Base-by-base conservation (phyloP, 2,888 invertebrate genomes). In the Drosophila gaucha region DNA sequence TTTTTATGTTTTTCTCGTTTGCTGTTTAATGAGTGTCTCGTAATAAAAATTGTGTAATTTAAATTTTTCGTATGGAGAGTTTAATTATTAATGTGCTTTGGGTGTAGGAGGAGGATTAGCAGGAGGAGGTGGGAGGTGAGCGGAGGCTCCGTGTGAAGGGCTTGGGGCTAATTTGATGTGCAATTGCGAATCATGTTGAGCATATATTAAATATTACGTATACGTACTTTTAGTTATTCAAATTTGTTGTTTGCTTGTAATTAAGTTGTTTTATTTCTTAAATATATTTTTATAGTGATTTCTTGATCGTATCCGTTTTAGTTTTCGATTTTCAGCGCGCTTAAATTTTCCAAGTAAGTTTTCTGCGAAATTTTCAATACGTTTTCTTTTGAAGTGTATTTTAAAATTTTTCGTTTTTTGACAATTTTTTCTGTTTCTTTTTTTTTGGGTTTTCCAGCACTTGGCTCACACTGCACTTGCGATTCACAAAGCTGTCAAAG, bases 151-250 rank as follows among this genome's bases (percentile, higher is more conserved):
- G 14, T 36, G 8, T 22, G 2, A 31, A 8, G 47, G 28, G 38
- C 24, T 41, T 51, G 24, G n/a, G n/a, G 28, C 49, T 54, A 49
- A 38, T 50, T 49, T 31, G 36, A 22, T 20, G 36, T 16, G 30
- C 47, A 38, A 22, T 12, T 33, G 52, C 41, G 38, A 46, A 56
- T 46, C 35, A 31, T 6, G 43, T 28, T 30, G 12, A n/a, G 35
- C n/a, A 31, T 16, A 38, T 38, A 24, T 28, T 9, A 35, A 43
- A 57, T n/a, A 70, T 70, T 46, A 64, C 65, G 57, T 58, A 78
- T 88, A 80, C 88, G 64, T 80, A 80, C 80, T 82, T 70, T 57
- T 50, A 46, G 24, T 39, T 51, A 39, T 36, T 47, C 14, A 41
- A 24, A 38, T 18, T 20, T 36, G 20, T 35, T 41, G 31, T 39